Evolutionary conservation across 1,140 invertebrate genomes (phyloP).

Genomic region (Aporrectodea caliginosa): DNA sequence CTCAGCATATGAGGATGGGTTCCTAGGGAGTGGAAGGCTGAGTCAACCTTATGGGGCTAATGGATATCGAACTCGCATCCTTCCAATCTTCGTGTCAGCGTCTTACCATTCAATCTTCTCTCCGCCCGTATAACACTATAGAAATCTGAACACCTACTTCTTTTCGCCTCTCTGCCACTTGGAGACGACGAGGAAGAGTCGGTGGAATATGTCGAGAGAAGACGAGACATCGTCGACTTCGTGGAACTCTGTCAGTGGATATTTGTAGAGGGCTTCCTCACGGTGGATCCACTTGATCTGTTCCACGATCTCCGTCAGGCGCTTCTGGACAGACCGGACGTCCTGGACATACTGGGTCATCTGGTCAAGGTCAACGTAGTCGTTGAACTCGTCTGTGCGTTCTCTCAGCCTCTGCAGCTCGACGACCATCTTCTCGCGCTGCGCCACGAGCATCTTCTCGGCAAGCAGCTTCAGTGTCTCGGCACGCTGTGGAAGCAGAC

Average conservation of each 20-base stretch:
- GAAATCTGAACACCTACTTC: too few species aligned
- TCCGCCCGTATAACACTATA: too few species aligned
- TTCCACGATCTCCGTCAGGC: slow-evolving; percentile 68
- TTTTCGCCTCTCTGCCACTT: slow-evolving; percentile 76
- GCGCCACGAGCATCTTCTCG: slow-evolving; percentile 69
- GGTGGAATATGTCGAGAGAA: slow-evolving; percentile 58
- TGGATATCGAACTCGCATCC: too few species aligned
- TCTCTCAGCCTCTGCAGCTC: slow-evolving; percentile 69
- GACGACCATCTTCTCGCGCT: slow-evolving; percentile 65
- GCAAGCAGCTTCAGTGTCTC: slow-evolving; percentile 13
- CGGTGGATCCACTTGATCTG: slow-evolving; percentile 77
- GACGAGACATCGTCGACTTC: slow-evolving; percentile 65
- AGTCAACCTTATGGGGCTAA: too few species aligned
- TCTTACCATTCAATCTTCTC: too few species aligned
- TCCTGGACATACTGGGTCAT: slow-evolving; percentile 59
- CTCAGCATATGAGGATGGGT: too few species aligned
- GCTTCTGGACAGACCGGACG: slow-evolving; percentile 68
- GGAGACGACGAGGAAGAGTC: slow-evolving; percentile 60
- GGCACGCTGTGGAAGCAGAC: slow-evolving; percentile 1
- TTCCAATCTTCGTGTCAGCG: too few species aligned
- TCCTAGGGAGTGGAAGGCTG: too few species aligned
- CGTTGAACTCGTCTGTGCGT: slow-evolving; percentile 61
- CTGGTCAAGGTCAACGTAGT: slow-evolving; percentile 57
- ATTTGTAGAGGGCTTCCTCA: slow-evolving; percentile 67
- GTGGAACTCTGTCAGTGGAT: slow-evolving; percentile 68